Percentiles rank a stretch among this genome's conserved stretches.
Conservation (phyloP, 2,888 invertebrate species). For the Apodemia hepburni region DNA sequence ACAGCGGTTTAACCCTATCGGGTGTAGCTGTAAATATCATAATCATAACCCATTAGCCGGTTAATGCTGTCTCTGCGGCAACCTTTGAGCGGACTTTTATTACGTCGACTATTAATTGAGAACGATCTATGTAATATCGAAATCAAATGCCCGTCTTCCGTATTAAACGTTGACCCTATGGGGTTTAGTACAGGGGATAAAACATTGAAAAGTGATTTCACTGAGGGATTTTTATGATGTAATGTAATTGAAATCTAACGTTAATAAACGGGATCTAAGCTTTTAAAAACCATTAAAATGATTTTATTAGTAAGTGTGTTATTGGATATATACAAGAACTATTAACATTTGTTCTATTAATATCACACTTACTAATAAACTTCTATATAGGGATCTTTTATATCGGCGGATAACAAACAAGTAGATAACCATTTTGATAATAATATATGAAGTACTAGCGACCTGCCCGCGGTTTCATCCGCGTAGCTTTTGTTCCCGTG, state of each 20-base stretch:
- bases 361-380: too few species aligned
- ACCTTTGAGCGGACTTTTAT: slow-evolving; percentile 62
- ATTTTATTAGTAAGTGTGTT: not conserved
- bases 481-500: too few species aligned
- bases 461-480: too few species aligned
- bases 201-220: slow-evolving; percentile 10
- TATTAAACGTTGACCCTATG: slow-evolving; percentile 14
- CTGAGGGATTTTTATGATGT: not conserved
- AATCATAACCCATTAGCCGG: slow-evolving; percentile 72
- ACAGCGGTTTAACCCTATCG: slow-evolving; percentile 52
- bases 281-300: not conserved
- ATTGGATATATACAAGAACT: not conserved
- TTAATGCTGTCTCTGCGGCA: slow-evolving; percentile 70
- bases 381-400: too few species aligned
- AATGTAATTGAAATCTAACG: not conserved
- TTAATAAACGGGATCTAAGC: not conserved
- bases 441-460: too few species aligned
- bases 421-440: too few species aligned
- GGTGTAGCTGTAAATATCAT: slow-evolving; percentile 74
- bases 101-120: slow-evolving; percentile 61
- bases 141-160: slow-evolving; percentile 31
- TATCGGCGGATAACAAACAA: too few species aligned
- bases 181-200: not conserved
- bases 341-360: too few species aligned
- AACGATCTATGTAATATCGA: slow-evolving; percentile 39